These are phyloP conservation scores for Ceryle rudis DNA, from an alignment of 2,797 vertebrate species.

Conservation along the genomic window DNA sequence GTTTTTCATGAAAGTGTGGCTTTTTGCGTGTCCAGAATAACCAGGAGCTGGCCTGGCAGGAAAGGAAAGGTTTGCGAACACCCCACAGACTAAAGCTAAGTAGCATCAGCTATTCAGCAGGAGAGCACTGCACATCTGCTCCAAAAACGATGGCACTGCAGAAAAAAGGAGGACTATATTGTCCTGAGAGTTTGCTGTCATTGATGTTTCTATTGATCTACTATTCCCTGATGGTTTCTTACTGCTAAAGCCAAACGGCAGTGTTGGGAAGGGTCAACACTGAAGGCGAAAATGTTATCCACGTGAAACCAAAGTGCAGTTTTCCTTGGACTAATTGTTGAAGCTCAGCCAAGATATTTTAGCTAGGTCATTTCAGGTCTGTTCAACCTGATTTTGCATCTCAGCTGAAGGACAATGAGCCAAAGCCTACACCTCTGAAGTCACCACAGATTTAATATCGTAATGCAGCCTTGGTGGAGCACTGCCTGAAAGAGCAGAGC, in stretches of 20 bases:
- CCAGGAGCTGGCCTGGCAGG: not conserved
- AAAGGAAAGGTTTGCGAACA: not conserved
- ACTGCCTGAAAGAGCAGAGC: not conserved
- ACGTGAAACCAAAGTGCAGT: not conserved
- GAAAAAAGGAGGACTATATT: not conserved
- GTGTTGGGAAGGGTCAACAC: not conserved
- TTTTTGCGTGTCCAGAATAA: not conserved
- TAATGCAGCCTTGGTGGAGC: slow-evolving; percentile 27
- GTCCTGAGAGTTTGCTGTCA: not conserved
- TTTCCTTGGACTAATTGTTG: not conserved
- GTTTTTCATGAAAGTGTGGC: not conserved
- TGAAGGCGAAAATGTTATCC: not conserved
- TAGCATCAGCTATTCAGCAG: not conserved
- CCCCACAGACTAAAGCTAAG: not conserved
- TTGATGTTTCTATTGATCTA: not conserved
- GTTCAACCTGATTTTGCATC: slow-evolving; percentile 19
- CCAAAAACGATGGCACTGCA: not conserved
- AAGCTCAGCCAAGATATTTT: not conserved
- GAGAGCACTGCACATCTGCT: not conserved
- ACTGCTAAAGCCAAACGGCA: not conserved
- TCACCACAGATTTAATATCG: slow-evolving; percentile 2
- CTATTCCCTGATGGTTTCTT: not conserved
- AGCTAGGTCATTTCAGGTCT: slow-evolving; percentile 3
- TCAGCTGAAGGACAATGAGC: slow-evolving; percentile 29
- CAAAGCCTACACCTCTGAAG: slow-evolving; percentile 44